Evolutionary conservation across 1,140 invertebrate species (phyloP).

Genomic region (Achroia grisella): DNA sequence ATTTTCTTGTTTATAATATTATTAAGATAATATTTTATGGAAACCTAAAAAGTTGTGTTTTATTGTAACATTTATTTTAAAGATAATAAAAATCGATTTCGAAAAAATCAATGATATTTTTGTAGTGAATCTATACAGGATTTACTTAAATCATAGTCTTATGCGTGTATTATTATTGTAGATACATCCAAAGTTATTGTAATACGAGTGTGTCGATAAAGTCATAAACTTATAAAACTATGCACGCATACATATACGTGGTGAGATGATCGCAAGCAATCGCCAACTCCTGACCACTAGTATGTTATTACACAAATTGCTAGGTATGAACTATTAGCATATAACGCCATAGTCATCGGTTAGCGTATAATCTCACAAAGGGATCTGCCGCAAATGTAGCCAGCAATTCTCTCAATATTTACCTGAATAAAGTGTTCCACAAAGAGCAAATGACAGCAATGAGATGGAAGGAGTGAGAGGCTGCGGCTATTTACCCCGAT

Average conservation of each 20-base stretch:
- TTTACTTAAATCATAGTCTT: no score
- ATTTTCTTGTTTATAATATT: no score
- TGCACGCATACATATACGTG: background rate
- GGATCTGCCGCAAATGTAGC: constrained; percentile 18
- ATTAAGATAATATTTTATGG: no score
- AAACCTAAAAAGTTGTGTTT: no score
- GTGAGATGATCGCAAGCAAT: background rate
- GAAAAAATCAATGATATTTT: no score
- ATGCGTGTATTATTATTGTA: background rate
- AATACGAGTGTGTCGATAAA: constrained; percentile 9
- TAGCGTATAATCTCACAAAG: constrained; percentile 24
- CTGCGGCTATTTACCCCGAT: constrained; percentile 51
- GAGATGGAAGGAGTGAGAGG: constrained; percentile 27
- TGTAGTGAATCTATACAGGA: no score
- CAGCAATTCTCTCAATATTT: constrained; percentile 29
- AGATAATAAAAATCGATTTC: no score
- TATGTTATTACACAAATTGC: constrained; percentile 22
- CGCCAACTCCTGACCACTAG: background rate
- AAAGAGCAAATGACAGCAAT: constrained; percentile 49
- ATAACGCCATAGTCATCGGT: constrained; percentile 23
- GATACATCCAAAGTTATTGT: no score
- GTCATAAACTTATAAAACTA: constrained; percentile 21
- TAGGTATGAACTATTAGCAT: constrained; percentile 28
- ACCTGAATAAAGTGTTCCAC: constrained; percentile 39
- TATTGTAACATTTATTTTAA: no score